Evolutionary conservation across 2,797 vertebrate species (phyloP), one percentile per base, ranked within the genome.

Genomic region (Phrynocephalus vlangalii): DNA sequence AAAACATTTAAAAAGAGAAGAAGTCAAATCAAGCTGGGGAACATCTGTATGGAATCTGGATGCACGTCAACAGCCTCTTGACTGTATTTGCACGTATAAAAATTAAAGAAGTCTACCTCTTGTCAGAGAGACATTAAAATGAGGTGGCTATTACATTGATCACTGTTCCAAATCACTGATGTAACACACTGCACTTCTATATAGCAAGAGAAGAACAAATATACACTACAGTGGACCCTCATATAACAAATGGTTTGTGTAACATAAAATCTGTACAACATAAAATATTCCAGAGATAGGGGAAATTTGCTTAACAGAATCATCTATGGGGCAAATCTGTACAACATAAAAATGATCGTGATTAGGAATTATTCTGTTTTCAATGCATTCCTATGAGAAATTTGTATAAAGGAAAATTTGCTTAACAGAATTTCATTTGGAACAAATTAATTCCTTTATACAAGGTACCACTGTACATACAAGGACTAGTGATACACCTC

Each of bases 141-240:
- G 2, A 83, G 82, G 80, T 93, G 56, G 50, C 28, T 20, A 1
- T 66, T 30, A 72, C 78, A 78, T 80, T 94, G 90, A 94, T 93
- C 92, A 26, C 28, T 83, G 84, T 92, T 95, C 93, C 94, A 93
- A 90, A 78, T 48, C 91, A 80, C 78, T 81, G 93, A 95, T 93
- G 93, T 92, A 92, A 95, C 68, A 86, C 52, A 75, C 33, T 30
- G 67, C 3, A 72, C 56, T 88, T 86, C 82, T 78, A 11, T 13
- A 63, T 18, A 63, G 63, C 70, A 90, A 26, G 60, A 52, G 79
- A 92, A 90, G 82, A 28, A 87, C 86, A 85, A 79, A 10, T 10
- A 79, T 24, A 28, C 3, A 28, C 3, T 77, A 50, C 3, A 44
- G 38, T 44, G 38, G 38, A 44, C 38, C 38, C 38, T 44, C 38